Base-by-base conservation (phyloP, 2,888 invertebrate species). In the Leptinotarsa haldemani region DNA sequence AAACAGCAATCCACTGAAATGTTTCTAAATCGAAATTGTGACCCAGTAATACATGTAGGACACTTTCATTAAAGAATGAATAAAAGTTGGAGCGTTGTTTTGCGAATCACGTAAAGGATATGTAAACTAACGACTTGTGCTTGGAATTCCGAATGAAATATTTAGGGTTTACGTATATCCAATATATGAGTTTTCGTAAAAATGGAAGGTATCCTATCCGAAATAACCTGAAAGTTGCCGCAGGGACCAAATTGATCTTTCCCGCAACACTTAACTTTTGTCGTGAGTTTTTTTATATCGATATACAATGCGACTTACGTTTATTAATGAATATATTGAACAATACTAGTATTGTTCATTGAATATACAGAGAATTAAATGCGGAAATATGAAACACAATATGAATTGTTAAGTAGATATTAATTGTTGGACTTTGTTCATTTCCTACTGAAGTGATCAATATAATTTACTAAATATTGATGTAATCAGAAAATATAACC, bases 81-180 rank as follows among this genome's bases (percentile, higher is more conserved):
- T 72, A 46, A 53, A 53, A 64, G 50, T 71, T 9, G 63, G 9
- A 71, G 65, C 68, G 61, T 71, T 66, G 53, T 40, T 71, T 81
- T 85, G 85, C 85, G 79, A 85, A 85, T 85, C 86, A 86, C 86
- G 86, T 86, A 79, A 84, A 82, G 84, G 84, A 84, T 86, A 86
- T 86, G 86, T 85, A 86, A 86, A 86, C 86, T 83, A 85, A 84
- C 83, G 83, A 82, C 83, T 84, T 84, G 81, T 80, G 82, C 83
- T 80, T 81, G 80, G 82, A 81, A 81, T 79, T 80, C 82, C 80
- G 83, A 86, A 86, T 86, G 85, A 86, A 85, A 85, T 86, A 86
- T 86, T 86, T 85, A 86, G 85, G 83, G 80, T 83, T 82, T 83
- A 81, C 82, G 80, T 81, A 85, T 84, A 83, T 84, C 84, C 83